phyloP scores from a whole-genome alignment of 2,113 vertebrate species.

The Colinus virginianus region DNA sequence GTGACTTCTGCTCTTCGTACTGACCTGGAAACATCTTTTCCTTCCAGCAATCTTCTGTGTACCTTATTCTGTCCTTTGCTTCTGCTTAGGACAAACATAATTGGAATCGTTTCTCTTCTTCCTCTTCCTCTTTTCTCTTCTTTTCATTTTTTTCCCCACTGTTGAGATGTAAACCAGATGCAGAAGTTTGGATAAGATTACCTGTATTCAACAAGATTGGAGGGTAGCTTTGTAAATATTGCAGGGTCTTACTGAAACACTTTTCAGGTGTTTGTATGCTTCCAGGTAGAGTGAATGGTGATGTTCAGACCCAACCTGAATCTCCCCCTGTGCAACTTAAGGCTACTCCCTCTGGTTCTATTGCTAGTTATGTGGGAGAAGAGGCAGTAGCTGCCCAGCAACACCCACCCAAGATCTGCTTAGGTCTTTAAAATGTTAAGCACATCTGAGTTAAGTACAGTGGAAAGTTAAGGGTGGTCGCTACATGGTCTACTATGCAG shows the following conservation, averaged over 20 bases:
- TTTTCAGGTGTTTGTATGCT: background rate
- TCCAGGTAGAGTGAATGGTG: background rate
- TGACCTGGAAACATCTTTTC: background rate
- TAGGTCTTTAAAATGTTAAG: background rate
- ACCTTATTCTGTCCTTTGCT: background rate
- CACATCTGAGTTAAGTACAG: background rate
- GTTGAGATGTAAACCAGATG: background rate
- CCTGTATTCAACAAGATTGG: background rate
- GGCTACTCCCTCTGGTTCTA: no score
- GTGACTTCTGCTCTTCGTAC: background rate
- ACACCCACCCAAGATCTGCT: background rate
- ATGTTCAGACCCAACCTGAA: no score
- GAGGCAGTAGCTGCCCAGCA: background rate
- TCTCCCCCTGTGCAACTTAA: no score
- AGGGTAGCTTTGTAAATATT: background rate
- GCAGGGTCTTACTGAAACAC: background rate
- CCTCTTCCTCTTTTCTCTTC: no score
- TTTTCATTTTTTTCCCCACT: background rate
- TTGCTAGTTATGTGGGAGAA: no score
- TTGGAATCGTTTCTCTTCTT: background rate
- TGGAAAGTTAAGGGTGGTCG: background rate
- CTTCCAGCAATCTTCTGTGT: background rate
- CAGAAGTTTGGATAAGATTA: background rate
- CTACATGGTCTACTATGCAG: rapidly evolving
- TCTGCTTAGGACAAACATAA: background rate